A percentile compares a stretch with the other conserved stretches of the same genome.
These are phyloP conservation scores for Gerris buenoi DNA, from an alignment of 1,140 invertebrate genomes.

Conservation along the genomic window DNA sequence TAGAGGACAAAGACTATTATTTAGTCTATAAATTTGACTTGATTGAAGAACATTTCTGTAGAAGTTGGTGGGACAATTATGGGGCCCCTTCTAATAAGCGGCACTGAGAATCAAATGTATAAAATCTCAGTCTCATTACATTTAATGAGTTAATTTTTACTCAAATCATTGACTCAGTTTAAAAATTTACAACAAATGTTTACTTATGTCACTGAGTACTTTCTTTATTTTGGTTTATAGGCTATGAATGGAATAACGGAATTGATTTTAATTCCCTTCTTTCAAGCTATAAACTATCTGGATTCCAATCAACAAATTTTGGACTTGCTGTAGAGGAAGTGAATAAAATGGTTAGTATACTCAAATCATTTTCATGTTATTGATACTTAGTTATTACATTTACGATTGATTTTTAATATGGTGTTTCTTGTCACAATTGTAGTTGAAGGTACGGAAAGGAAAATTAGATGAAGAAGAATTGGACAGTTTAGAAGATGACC, in stretches of 20 bases:
- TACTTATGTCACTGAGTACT: too few relatives aligned
- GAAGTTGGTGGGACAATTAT: neutral
- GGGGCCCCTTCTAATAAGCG: neutral
- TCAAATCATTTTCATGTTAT: constrained; percentile 6
- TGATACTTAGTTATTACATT: constrained; percentile 2
- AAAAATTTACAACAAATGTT: too few relatives aligned
- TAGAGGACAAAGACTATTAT: too few relatives aligned
- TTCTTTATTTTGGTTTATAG: constrained; percentile 27
- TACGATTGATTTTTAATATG: neutral
- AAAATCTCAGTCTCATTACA: neutral
- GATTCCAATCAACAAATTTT: constrained; percentile 95
- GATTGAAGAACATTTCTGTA: neutral
- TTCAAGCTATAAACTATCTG: constrained; percentile 59
- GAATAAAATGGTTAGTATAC: constrained; percentile 62
- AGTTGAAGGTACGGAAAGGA: constrained; percentile 41
- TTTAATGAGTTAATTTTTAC: neutral
- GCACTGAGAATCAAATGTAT: neutral
- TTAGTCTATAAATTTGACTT: too few relatives aligned
- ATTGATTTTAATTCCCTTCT: constrained; percentile 76
- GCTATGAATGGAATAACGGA: constrained; percentile 88
- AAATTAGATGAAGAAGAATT: constrained; percentile 45
- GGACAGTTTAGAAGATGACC: constrained; percentile 55
- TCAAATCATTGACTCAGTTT: too few relatives aligned
- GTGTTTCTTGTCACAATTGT: constrained; percentile 17
- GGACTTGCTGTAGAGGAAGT: constrained; percentile 80